Evolutionary conservation across 1,140 invertebrate species (phyloP).

Genomic region (Pogonus chalceus): DNA sequence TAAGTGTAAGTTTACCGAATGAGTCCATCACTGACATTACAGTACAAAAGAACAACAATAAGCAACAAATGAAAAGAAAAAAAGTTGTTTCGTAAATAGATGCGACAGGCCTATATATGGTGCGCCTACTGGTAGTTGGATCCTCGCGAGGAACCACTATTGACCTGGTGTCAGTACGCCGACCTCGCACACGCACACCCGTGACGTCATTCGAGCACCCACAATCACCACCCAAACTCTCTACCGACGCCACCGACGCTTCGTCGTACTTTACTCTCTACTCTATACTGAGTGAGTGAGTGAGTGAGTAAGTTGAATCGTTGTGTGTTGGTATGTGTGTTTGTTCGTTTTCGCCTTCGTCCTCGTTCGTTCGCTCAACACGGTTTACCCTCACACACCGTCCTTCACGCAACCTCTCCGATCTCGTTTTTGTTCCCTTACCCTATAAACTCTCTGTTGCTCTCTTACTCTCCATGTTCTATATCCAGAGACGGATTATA

Average conservation of each 20-base stretch:
- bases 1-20: no score
- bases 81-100: no score
- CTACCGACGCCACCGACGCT: no score
- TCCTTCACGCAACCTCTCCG: neutral
- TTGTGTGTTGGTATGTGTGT: neutral
- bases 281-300: no score
- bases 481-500: no score
- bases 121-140: neutral
- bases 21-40: no score
- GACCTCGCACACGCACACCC: neutral
- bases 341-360: neutral
- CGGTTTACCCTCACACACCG: neutral
- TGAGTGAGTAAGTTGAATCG: neutral
- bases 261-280: neutral
- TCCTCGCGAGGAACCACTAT: slow-evolving; percentile 1
- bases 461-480: no score
- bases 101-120: no score
- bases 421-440: no score
- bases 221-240: neutral
- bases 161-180: slow-evolving; percentile 1
- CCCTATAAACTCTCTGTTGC: no score
- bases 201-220: slow-evolving; percentile 1
- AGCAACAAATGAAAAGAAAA: no score
- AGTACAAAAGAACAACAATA: no score
- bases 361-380: neutral